Conservation (phyloP, 2,113 vertebrate species). For the Cariama cristata region DNA sequence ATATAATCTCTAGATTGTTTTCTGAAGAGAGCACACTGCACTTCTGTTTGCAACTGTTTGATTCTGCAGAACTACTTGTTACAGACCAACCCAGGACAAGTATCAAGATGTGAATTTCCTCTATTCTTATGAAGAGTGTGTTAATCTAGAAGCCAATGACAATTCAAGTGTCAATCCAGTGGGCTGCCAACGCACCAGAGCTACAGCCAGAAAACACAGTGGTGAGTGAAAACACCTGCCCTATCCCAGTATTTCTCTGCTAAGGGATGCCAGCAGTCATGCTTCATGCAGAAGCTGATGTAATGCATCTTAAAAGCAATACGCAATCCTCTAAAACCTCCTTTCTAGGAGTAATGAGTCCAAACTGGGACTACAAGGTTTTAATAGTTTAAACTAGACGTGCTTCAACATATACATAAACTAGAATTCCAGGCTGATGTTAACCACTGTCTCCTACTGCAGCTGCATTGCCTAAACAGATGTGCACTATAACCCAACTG, state of each 20-base stretch:
- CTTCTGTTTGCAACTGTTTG: background rate
- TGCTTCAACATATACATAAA: background rate
- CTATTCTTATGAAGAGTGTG: background rate
- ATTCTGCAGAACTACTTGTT: background rate
- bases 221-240: constrained; percentile 15
- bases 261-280: background rate
- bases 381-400: background rate
- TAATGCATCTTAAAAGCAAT: background rate
- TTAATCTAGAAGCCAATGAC: background rate
- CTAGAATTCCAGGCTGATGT: background rate
- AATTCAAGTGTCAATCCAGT: background rate
- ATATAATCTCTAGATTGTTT: background rate
- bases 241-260: background rate
- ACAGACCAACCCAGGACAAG: background rate
- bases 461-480: constrained; percentile 46
- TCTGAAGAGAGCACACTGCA: background rate
- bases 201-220: background rate
- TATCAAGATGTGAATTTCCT: background rate
- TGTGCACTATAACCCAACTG: background rate
- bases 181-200: background rate
- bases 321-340: background rate
- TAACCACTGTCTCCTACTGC: background rate
- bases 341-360: background rate
- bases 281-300: constrained; percentile 2
- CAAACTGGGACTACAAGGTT: background rate